phyloP scores from a whole-genome alignment of 2,113 vertebrate genomes.

The Mustela nigripes region DNA sequence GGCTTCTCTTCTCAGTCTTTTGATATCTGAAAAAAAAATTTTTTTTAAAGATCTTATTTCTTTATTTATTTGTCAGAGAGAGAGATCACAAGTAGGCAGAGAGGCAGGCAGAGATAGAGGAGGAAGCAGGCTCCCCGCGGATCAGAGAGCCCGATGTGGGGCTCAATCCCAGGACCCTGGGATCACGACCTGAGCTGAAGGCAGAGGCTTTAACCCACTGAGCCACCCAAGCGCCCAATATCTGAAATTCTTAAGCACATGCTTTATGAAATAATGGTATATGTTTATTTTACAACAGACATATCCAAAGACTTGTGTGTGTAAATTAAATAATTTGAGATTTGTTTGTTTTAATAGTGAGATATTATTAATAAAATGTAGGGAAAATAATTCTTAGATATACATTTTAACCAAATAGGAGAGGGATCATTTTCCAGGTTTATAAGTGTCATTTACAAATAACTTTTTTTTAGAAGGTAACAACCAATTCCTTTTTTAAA shows the following conservation, averaged over 20 bases:
- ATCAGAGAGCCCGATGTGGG: no score
- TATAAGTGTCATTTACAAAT: background rate
- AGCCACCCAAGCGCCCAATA: background rate
- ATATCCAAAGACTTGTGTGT: background rate
- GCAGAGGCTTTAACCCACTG: no score
- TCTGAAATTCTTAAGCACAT: conserved; percentile 25
- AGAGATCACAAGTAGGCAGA: no score
- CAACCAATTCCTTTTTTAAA: background rate
- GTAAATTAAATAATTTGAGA: background rate
- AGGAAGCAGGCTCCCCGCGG: no score
- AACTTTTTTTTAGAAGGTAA: background rate
- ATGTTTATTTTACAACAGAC: background rate
- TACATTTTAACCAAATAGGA: background rate
- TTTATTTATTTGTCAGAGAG: no score
- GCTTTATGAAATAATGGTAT: background rate
- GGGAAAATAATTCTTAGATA: background rate
- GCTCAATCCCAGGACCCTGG: no score
- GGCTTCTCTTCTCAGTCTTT: background rate
- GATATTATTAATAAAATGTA: background rate
- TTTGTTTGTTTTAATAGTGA: background rate
- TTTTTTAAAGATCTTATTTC: no score
- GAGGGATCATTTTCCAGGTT: background rate
- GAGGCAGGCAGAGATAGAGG: no score
- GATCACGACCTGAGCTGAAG: no score
- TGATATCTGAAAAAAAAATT: background rate